Conservation (phyloP, 2,888 invertebrate genomes). For the Achlya flavicornis region DNA sequence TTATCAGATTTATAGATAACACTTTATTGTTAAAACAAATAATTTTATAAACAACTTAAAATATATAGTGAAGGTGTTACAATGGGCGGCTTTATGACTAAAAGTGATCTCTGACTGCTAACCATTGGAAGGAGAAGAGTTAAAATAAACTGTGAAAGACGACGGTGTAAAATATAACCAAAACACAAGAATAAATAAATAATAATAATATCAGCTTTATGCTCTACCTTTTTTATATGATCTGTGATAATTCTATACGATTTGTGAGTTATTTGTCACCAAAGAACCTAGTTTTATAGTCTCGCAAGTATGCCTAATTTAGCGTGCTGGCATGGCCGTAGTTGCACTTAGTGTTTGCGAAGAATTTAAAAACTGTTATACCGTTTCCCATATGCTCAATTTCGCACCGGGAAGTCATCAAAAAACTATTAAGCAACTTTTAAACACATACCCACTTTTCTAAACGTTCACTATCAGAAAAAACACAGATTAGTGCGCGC, state of each 20-base stretch:
- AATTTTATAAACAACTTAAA: no score
- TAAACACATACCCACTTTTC: constrained; percentile 48
- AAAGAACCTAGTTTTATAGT: no score
- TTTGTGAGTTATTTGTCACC: no score
- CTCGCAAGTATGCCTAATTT: not conserved
- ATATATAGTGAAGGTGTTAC: no score
- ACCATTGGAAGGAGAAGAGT: no score
- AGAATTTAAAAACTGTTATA: constrained; percentile 18
- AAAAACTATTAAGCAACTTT: constrained; percentile 59
- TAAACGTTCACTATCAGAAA: constrained; percentile 37
- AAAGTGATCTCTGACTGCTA: no score
- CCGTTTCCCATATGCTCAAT: constrained; percentile 35
- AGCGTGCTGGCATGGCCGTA: constrained; percentile 1
- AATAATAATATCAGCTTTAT: not conserved
- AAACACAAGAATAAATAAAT: no score
- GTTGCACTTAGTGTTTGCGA: constrained; percentile 7
- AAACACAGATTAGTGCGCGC: constrained; percentile 47
- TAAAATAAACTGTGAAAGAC: no score
- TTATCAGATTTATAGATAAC: not conserved
- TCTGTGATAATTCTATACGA: no score
- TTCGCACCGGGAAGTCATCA: constrained; percentile 50
- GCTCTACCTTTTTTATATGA: not conserved
- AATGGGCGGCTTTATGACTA: no score
- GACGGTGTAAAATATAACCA: no score
- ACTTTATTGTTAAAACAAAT: no score